phyloP scores from a whole-genome alignment of 2,113 vertebrate species.

The Himantopus leucocephalus region DNA sequence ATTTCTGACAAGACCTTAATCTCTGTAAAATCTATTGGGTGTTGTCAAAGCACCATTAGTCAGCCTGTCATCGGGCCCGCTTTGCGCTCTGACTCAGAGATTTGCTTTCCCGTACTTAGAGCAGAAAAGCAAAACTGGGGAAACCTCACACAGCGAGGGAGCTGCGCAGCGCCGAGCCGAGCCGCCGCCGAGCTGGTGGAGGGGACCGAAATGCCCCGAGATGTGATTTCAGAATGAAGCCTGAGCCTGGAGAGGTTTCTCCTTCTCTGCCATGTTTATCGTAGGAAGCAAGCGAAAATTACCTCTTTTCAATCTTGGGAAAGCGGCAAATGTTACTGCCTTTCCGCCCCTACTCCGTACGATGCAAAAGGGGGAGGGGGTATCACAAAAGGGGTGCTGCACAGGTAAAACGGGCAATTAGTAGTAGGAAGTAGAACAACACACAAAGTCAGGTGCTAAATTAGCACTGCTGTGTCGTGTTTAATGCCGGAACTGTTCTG shows the following conservation, averaged over 20 bases:
- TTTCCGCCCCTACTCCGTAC: neutral
- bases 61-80: neutral
- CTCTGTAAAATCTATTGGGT: neutral
- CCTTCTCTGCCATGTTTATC: neutral
- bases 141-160: neutral
- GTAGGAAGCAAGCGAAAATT: neutral
- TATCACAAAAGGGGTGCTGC: neutral
- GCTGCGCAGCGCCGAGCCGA: accelerated
- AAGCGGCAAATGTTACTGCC: neutral
- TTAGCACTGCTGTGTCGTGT: neutral
- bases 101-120: neutral
- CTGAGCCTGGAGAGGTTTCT: neutral
- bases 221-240: neutral
- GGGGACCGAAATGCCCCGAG: neutral
- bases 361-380: neutral
- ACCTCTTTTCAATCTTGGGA: neutral
- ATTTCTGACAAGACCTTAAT: slow-evolving; percentile 40
- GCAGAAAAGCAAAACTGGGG: neutral
- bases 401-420: neutral
- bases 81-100: neutral
- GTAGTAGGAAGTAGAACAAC: neutral
- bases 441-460: neutral
- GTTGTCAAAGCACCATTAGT: slow-evolving; percentile 43
- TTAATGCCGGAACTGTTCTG: neutral
- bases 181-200: neutral